These are phyloP conservation scores for Holcopasites calliopsidis DNA, from an alignment of 1,140 invertebrate genomes.

Conservation along the genomic window DNA sequence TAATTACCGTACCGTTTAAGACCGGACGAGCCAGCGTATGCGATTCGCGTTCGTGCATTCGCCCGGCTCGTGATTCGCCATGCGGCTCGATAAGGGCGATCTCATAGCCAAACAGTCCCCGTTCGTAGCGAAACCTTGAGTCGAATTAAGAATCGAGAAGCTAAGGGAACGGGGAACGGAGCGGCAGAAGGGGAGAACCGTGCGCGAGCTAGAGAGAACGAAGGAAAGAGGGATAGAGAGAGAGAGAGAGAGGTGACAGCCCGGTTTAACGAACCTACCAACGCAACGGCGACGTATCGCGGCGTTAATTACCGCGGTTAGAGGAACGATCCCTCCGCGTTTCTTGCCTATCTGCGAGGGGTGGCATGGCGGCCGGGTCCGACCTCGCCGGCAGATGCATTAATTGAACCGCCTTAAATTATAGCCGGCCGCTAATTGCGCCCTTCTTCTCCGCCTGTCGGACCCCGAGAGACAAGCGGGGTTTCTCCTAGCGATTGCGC, in stretches of 20 bases:
- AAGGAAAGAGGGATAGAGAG: too few species aligned
- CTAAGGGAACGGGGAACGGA: too few species aligned
- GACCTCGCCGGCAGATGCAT: conserved; percentile 65
- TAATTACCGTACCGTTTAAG: conserved; percentile 10
- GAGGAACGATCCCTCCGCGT: neutral
- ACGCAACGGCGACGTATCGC: conserved; percentile 16
- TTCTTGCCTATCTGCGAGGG: conserved; percentile 20
- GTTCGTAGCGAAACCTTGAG: too few species aligned
- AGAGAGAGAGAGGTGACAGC: too few species aligned
- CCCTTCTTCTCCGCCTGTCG: conserved; percentile 40
- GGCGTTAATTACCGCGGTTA: conserved; percentile 51
- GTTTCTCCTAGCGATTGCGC: conserved; percentile 29
- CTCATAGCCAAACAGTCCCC: too few species aligned
- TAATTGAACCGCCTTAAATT: conserved; percentile 77
- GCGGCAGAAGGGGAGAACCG: too few species aligned
- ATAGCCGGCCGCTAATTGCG: conserved; percentile 76
- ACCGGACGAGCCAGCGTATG: too few species aligned
- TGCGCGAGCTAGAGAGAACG: too few species aligned
- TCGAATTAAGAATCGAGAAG: too few species aligned
- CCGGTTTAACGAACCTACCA: conserved; percentile 47
- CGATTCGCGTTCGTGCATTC: neutral
- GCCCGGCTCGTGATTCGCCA: too few species aligned
- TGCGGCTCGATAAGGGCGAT: too few species aligned
- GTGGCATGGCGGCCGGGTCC: conserved; percentile 12
- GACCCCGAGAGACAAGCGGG: conserved; percentile 39